These are phyloP conservation scores for Drosophila borealis DNA, from an alignment of 2,888 invertebrate genomes.

Conservation along the genomic window DNA sequence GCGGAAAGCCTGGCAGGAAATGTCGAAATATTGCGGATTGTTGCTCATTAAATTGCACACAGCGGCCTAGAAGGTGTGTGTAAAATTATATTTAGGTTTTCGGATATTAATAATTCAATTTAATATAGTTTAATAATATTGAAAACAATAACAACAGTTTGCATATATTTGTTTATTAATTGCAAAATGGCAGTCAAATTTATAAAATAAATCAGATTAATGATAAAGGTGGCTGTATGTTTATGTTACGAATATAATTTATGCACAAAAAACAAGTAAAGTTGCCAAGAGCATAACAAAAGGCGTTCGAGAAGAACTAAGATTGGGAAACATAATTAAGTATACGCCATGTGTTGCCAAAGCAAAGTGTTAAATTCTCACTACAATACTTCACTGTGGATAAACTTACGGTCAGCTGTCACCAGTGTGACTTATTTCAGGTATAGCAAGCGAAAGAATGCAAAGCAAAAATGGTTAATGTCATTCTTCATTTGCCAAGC, in stretches of 20 bases:
- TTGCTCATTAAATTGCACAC: background rate
- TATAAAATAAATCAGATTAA: slow-evolving; percentile 18
- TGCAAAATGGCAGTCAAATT: slow-evolving; percentile 48
- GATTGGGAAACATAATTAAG: background rate
- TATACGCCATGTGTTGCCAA: slow-evolving; percentile 4
- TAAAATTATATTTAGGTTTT: background rate
- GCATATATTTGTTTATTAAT: no score
- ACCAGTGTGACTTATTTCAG: background rate
- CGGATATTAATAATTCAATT: no score
- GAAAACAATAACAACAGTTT: no score
- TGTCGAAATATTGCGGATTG: background rate
- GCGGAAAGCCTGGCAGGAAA: background rate
- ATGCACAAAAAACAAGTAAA: background rate
- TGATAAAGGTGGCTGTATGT: background rate
- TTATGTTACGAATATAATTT: background rate
- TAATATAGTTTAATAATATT: no score
- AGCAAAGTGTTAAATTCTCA: background rate
- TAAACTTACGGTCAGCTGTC: background rate
- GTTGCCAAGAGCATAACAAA: background rate
- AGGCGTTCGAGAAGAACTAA: background rate
- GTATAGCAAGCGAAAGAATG: background rate
- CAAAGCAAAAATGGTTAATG: slow-evolving; percentile 33
- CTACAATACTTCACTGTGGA: background rate
- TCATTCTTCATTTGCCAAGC: slow-evolving; percentile 31
- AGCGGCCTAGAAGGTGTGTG: background rate